Conservation (phyloP, 2,113 vertebrate species). For the Ondatra zibethicus region DNA sequence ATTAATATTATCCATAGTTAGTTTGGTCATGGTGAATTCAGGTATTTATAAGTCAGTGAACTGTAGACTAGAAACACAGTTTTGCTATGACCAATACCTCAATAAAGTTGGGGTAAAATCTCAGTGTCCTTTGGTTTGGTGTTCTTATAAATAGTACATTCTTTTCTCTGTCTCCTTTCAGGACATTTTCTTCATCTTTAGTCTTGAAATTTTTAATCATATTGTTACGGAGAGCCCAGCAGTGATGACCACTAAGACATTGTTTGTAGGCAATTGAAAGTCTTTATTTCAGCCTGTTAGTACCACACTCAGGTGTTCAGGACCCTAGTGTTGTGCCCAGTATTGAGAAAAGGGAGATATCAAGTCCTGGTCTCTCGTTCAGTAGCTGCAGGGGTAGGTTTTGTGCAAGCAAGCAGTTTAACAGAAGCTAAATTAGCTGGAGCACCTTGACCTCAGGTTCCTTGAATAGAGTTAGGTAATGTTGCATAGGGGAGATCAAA, state of each 20-base stretch:
- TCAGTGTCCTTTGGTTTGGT: neutral
- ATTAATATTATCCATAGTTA: neutral
- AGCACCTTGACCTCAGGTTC: no score
- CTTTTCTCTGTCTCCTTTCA: slow-evolving; percentile 7
- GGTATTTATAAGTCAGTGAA: neutral
- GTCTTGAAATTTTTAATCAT: neutral
- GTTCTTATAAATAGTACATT: neutral
- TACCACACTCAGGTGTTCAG: neutral
- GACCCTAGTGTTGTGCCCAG: neutral
- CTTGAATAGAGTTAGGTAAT: neutral
- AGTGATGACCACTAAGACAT: neutral
- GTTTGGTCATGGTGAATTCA: neutral
- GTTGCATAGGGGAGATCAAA: neutral
- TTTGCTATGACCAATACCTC: neutral
- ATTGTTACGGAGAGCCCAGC: neutral
- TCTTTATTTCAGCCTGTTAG: neutral
- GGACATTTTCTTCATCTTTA: neutral
- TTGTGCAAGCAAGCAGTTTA: neutral
- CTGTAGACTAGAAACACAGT: neutral
- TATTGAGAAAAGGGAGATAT: neutral
- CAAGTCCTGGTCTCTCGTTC: neutral
- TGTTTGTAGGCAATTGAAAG: neutral
- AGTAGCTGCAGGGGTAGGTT: neutral
- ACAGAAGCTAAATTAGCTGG: neutral
- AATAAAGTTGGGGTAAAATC: neutral